A percentile compares a stretch with the other conserved stretches of the same genome.
Conservation (phyloP, 2,113 vertebrate genomes). For the Microcebus tavaratra region DNA sequence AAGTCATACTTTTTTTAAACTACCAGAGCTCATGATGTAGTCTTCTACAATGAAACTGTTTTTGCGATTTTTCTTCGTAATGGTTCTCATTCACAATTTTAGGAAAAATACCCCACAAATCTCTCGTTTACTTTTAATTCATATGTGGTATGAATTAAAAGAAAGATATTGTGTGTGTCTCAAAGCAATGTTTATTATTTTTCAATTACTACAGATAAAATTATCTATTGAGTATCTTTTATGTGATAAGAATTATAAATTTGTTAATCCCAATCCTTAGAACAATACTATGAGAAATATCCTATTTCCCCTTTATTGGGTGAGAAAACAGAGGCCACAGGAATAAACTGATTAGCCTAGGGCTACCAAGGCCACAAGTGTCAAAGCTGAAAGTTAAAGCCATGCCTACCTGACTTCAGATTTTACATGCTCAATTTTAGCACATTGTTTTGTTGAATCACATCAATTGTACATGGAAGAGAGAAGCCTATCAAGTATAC, state of each 20-base stretch:
- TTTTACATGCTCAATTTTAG: not conserved
- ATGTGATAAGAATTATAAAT: not conserved
- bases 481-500: not conserved
- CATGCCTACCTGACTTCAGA: not conserved
- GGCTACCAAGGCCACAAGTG: not conserved
- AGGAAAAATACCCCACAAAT: not conserved
- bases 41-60: not conserved
- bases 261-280: not conserved
- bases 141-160: not conserved
- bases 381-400: not conserved
- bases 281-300: not conserved
- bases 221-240: not conserved
- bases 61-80: not conserved
- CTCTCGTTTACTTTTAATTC: not conserved
- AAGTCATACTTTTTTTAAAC: not conserved
- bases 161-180: not conserved
- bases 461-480: not conserved
- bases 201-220: not conserved
- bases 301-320: not conserved
- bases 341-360: not conserved
- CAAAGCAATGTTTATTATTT: not conserved
- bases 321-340: not conserved
- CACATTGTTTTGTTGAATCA: not conserved
- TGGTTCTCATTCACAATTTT: not conserved
- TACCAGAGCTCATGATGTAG: not conserved